These are phyloP conservation scores for Parnassius orleans DNA, from an alignment of 2,888 invertebrate species.

Conservation along the genomic window DNA sequence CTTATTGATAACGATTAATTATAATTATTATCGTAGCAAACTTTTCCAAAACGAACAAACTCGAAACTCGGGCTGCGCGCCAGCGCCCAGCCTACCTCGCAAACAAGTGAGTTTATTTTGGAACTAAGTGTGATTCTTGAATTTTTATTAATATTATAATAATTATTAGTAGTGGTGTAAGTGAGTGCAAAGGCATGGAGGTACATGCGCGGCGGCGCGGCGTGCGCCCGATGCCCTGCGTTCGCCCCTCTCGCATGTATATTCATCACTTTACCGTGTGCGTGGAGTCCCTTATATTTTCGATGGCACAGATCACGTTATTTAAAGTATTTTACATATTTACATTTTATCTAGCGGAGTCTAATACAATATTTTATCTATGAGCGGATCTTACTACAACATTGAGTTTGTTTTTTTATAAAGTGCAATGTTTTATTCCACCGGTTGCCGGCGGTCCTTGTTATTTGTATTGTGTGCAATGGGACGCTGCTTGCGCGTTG, in stretches of 20 bases:
- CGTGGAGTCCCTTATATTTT: slow-evolving; percentile 78
- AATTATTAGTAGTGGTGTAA: slow-evolving; percentile 80
- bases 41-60: slow-evolving; percentile 83
- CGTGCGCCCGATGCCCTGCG: slow-evolving; percentile 32
- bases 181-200: slow-evolving; percentile 68
- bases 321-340: slow-evolving; percentile 79
- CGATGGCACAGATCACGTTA: slow-evolving; percentile 78
- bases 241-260: slow-evolving; percentile 47
- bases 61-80: slow-evolving; percentile 82
- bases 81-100: slow-evolving; percentile 85
- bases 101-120: slow-evolving; percentile 89
- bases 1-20: slow-evolving; percentile 79
- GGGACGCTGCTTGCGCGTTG: slow-evolving; percentile 54
- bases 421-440: slow-evolving; percentile 80
- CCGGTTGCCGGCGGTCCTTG: slow-evolving; percentile 79
- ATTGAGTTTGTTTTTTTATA: slow-evolving; percentile 78
- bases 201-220: slow-evolving; percentile 48
- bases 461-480: slow-evolving; percentile 73
- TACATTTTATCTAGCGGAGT: slow-evolving; percentile 80
- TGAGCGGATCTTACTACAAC: slow-evolving; percentile 80
- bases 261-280: slow-evolving; percentile 68
- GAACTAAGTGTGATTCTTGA: slow-evolving; percentile 88
- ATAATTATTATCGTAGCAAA: slow-evolving; percentile 80
- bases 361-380: slow-evolving; percentile 79
- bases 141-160: slow-evolving; percentile 82